phyloP scores from a whole-genome alignment of 2,113 vertebrate species.

The Rallus limicola region DNA sequence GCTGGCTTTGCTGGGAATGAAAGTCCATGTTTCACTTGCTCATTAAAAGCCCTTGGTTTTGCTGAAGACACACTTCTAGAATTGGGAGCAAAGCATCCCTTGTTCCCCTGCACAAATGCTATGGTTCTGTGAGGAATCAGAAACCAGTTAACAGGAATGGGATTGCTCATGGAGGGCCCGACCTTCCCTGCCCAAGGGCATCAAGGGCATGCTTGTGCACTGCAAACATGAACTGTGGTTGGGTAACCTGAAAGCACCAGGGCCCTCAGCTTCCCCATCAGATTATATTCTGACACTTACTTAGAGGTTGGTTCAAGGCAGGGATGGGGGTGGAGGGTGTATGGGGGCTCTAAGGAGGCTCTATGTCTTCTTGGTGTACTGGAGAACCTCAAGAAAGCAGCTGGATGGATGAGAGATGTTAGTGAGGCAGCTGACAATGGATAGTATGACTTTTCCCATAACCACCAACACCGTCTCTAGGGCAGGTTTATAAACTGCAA shows the following conservation, averaged over 20 bases:
- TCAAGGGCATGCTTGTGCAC: neutral
- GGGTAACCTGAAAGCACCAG: neutral
- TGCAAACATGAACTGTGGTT: neutral
- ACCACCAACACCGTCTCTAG: neutral
- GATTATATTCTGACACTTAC: neutral
- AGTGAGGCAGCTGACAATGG: neutral
- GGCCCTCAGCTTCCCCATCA: neutral
- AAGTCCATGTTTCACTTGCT: neutral
- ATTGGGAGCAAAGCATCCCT: neutral
- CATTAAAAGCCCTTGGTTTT: neutral
- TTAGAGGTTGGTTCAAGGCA: neutral
- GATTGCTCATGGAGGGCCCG: neutral
- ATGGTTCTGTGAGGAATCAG: neutral
- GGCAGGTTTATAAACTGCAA: neutral
- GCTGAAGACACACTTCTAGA: neutral
- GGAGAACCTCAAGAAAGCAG: neutral
- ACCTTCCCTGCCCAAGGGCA: neutral
- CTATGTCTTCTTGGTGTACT: neutral
- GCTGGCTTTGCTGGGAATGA: neutral
- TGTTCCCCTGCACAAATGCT: neutral
- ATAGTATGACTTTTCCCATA: neutral
- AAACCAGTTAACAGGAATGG: neutral
- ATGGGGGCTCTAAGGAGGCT: neutral
- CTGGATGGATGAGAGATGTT: neutral
- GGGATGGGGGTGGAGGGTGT: neutral